A percentile compares a stretch with the other conserved stretches of the same genome.
phyloP scores from a whole-genome alignment of 2,888 invertebrate species.

The Psylliodes chrysocephalus region DNA sequence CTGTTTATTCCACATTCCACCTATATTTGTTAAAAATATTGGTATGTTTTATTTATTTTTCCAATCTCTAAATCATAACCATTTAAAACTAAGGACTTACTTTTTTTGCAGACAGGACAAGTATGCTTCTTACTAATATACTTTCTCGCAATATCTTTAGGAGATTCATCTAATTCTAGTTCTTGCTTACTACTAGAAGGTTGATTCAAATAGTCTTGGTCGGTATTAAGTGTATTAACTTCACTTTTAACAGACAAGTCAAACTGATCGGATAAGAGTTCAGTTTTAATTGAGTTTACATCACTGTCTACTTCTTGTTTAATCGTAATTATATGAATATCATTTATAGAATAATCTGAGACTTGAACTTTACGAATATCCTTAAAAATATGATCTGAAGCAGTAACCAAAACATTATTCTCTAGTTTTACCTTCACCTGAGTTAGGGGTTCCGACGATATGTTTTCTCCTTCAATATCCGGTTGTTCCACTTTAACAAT shows the following conservation, averaged over 20 bases:
- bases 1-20: background rate
- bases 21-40: background rate
- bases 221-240: background rate
- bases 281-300: background rate
- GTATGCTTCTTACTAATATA: background rate
- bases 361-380: background rate
- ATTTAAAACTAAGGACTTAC: too few species aligned
- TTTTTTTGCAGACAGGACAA: conserved; percentile 16
- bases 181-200: conserved; percentile 1
- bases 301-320: background rate
- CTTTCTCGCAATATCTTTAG: background rate
- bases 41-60: too few species aligned
- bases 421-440: background rate
- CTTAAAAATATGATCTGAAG: background rate
- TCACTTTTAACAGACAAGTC: background rate
- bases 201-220: background rate
- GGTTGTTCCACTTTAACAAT: background rate
- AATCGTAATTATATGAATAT: background rate
- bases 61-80: too few species aligned
- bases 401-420: background rate
- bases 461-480: background rate
- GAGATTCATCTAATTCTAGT: background rate
- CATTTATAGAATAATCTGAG: background rate
- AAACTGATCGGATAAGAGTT: background rate
- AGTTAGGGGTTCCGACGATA: background rate